A percentile compares a stretch with the other conserved stretches of the same genome.
These are phyloP conservation scores for Mantis religiosa DNA, from an alignment of 2,888 invertebrate species.

Conservation along the genomic window DNA sequence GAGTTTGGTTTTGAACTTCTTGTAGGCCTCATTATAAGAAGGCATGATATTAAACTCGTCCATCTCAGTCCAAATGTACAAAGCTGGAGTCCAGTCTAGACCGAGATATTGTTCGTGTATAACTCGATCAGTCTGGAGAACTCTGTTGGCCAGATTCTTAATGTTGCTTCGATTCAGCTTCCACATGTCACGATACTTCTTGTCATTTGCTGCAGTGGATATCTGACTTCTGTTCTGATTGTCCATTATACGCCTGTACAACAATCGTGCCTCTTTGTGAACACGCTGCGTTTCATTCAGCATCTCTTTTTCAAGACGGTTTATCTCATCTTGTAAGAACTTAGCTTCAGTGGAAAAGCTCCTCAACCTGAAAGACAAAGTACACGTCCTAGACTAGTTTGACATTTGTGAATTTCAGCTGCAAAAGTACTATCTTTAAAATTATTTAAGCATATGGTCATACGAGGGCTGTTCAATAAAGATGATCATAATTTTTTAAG, in stretches of 20 bases:
- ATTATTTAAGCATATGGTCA: too few species aligned
- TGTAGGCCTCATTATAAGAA: neutral
- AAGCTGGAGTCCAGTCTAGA: neutral
- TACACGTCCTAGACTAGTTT: too few species aligned
- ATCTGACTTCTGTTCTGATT: neutral
- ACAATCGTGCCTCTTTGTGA: neutral
- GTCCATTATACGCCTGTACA: neutral
- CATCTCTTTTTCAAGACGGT: neutral
- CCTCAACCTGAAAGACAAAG: neutral
- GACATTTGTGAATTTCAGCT: too few species aligned
- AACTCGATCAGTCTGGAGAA: neutral
- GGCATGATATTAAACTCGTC: neutral
- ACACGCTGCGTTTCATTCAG: neutral
- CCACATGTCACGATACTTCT: neutral
- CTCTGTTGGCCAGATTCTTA: neutral
- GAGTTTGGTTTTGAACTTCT: neutral
- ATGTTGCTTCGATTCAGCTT: neutral
- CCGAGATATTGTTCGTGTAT: neutral
- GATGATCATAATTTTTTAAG: too few species aligned
- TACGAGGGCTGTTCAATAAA: too few species aligned
- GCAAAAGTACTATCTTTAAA: too few species aligned
- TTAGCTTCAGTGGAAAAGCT: neutral
- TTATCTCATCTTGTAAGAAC: neutral
- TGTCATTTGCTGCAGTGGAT: neutral
- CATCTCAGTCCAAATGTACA: neutral